These are phyloP conservation scores for Paguma larvata DNA, from an alignment of 2,797 vertebrate species.

Conservation along the genomic window DNA sequence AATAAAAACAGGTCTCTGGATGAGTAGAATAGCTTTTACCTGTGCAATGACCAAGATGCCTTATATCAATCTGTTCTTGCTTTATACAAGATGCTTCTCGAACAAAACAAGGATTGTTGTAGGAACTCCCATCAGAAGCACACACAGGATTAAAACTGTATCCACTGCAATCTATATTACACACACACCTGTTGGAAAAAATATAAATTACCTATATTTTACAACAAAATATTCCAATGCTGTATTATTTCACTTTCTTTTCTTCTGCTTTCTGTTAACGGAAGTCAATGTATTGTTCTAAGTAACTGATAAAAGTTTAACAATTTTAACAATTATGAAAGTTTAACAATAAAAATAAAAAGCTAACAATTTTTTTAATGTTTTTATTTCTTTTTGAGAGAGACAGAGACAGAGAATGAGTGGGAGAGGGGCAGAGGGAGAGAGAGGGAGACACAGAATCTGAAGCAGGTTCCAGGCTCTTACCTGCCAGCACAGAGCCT, in stretches of 20 bases:
- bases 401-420: no score
- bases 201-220: slow-evolving; percentile 62
- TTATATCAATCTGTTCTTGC: slow-evolving; percentile 97
- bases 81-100: slow-evolving; percentile 97
- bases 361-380: no score
- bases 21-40: slow-evolving; percentile 86
- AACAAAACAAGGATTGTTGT: slow-evolving; percentile 97
- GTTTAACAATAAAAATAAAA: no score
- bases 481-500: no score
- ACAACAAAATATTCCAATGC: slow-evolving; percentile 10
- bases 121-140: slow-evolving; percentile 96
- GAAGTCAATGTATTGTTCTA: background rate
- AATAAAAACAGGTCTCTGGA: slow-evolving; percentile 23
- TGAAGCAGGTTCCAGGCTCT: no score
- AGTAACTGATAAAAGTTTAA: background rate
- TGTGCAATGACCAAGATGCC: slow-evolving; percentile 95
- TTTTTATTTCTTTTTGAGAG: no score
- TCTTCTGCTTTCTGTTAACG: slow-evolving; percentile 34
- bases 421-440: no score
- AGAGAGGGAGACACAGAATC: no score
- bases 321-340: no score
- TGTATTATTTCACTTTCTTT: background rate
- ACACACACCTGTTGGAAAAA: slow-evolving; percentile 94
- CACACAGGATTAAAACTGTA: slow-evolving; percentile 98
- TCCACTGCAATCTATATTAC: slow-evolving; percentile 98